Conservation (phyloP, 2,797 vertebrate species). For the Emydoidea blandingii region DNA sequence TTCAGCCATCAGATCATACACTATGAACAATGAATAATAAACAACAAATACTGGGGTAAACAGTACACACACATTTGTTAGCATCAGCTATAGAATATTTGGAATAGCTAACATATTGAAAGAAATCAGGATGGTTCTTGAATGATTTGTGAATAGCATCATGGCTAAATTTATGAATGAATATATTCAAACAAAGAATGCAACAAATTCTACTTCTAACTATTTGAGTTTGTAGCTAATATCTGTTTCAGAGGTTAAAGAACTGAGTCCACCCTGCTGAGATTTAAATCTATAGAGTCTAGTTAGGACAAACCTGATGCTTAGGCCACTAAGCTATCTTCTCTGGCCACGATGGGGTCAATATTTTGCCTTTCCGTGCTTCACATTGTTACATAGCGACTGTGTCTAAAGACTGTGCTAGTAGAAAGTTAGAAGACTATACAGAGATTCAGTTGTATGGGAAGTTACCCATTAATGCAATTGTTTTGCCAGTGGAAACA, state of each 20-base stretch:
- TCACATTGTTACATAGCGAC: neutral
- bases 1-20: rapidly evolving
- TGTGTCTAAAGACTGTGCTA: rapidly evolving
- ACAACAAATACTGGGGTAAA: neutral
- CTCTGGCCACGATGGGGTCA: neutral
- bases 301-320: neutral
- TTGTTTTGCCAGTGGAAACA: neutral
- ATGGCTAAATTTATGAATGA: rapidly evolving
- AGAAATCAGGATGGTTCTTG: neutral
- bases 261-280: neutral
- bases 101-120: neutral
- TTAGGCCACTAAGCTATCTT: neutral
- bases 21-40: neutral
- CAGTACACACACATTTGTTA: neutral
- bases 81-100: neutral
- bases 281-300: neutral
- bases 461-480: neutral
- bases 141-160: rapidly evolving
- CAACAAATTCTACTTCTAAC: rapidly evolving
- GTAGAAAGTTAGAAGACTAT: neutral
- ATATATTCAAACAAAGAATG: neutral
- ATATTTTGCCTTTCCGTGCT: neutral
- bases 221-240: neutral
- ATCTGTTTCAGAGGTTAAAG: neutral
- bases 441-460: neutral